phyloP scores from a whole-genome alignment of 2,888 invertebrate genomes.

The Mylabris sibirica region DNA sequence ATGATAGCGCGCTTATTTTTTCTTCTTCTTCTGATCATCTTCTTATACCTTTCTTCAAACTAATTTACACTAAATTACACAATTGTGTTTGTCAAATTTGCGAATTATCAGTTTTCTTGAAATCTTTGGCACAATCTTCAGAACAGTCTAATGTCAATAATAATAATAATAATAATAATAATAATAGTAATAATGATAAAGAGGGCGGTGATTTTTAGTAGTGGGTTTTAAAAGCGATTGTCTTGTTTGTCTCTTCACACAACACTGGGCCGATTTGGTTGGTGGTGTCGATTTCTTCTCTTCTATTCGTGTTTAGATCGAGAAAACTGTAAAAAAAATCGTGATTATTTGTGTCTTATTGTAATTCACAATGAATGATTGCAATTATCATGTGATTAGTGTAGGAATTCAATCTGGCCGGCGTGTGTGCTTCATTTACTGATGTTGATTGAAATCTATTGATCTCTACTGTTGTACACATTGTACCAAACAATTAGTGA shows the following conservation, averaged over 20 bases:
- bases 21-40: too few relatives aligned
- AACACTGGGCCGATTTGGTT: constrained; percentile 14
- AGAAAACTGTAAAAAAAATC: not conserved
- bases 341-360: not conserved
- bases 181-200: not conserved
- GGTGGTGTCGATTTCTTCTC: not conserved
- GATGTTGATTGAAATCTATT: constrained; percentile 10
- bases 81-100: too few relatives aligned
- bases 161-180: not conserved
- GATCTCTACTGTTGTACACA: not conserved
- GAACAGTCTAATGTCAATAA: not conserved
- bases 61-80: too few relatives aligned
- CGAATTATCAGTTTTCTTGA: too few relatives aligned
- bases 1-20: not conserved
- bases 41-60: not conserved
- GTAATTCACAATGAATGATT: not conserved
- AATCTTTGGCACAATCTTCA: too few relatives aligned
- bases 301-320: not conserved
- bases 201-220: not conserved
- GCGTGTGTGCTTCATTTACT: not conserved
- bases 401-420: not conserved
- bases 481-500: not conserved
- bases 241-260: constrained; percentile 11
- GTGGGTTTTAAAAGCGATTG: constrained; percentile 7
- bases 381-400: constrained; percentile 7